Conservation (phyloP, 64 coral and sea anemone genomes). For the Acropora tenuis region DNA sequence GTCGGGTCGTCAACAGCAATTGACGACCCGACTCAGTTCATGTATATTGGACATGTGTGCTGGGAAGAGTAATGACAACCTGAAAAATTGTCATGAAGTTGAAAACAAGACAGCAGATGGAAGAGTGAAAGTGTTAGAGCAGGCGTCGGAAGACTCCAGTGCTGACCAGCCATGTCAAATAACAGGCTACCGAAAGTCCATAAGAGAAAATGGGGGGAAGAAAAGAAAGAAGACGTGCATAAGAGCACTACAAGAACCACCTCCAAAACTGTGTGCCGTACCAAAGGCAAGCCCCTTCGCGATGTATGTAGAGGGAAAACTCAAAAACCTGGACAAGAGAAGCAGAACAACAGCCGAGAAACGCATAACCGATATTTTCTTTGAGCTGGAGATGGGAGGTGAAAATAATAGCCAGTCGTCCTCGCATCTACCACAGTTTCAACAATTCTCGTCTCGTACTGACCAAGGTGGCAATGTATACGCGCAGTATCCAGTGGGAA, state of each 20-base stretch:
- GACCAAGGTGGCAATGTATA: constrained; percentile 16
- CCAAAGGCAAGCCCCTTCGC: constrained; percentile 1
- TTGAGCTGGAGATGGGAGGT: constrained; percentile 29
- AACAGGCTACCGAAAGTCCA: not conserved
- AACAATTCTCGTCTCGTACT: constrained; percentile 9
- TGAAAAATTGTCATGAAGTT: not conserved
- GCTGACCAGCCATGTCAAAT: not conserved
- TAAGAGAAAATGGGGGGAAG: not conserved
- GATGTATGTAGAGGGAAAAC: constrained; percentile 31
- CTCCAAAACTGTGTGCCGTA: not conserved
- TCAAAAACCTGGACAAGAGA: constrained; percentile 33
- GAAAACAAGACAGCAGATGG: constrained; percentile 5
- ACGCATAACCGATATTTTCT: constrained; percentile 53
- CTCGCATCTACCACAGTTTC: not conserved
- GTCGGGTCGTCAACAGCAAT: too few species aligned
- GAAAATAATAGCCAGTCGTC: constrained; percentile 3
- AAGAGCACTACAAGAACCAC: not conserved
- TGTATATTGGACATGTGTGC: too few species aligned
- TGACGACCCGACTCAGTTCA: too few species aligned
- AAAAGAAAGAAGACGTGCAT: not conserved
- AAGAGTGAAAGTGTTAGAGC: not conserved
- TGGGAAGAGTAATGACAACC: constrained; percentile 58
- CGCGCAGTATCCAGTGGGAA: constrained; percentile 9
- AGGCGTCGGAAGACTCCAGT: not conserved
- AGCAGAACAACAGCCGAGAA: constrained; percentile 47